Evolutionary conservation across 2,888 invertebrate species (phyloP).

Genomic region (Lordiphosa andalusiaca): DNA sequence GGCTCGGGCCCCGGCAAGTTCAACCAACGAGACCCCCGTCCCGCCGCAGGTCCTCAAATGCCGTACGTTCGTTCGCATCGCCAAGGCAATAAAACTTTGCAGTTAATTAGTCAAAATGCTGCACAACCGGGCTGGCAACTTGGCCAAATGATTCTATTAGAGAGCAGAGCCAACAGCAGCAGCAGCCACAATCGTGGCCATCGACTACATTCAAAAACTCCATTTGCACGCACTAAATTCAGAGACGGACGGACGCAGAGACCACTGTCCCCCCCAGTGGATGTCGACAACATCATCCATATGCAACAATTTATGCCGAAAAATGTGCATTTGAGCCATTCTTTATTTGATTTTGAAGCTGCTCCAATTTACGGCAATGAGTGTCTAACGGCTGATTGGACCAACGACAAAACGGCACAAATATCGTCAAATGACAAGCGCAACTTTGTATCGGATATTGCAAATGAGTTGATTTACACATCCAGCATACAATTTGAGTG

Average conservation of each 20-base stretch:
- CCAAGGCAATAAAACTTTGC: conserved; percentile 52
- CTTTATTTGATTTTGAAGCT: conserved; percentile 5
- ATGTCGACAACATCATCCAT: conserved; percentile 4
- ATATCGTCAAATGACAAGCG: not conserved
- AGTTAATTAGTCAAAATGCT: conserved; percentile 73
- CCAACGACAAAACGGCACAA: not conserved
- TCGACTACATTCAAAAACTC: conserved; percentile 3
- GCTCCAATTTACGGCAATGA: conserved; percentile 40
- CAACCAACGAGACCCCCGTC: conserved; percentile 10
- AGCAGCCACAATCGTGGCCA: conserved; percentile 2
- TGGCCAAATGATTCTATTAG: conserved; percentile 59
- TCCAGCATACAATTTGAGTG: no score
- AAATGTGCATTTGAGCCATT: conserved; percentile 4
- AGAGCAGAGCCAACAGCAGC: conserved; percentile 13
- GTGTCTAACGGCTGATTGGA: conserved; percentile 39
- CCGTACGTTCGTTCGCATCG: conserved; percentile 7
- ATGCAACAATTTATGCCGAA: conserved; percentile 7
- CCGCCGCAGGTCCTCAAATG: conserved; percentile 23
- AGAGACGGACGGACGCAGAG: not conserved
- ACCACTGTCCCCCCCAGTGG: not conserved
- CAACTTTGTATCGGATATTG: not conserved
- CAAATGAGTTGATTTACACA: not conserved
- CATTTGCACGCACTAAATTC: conserved; percentile 43
- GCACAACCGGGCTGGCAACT: conserved; percentile 59
- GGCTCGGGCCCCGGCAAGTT: conserved; percentile 21